Percentiles rank a stretch among this genome's conserved stretches.
phyloP scores from a whole-genome alignment of 2,113 vertebrate genomes.

The Amazona guildingii region DNA sequence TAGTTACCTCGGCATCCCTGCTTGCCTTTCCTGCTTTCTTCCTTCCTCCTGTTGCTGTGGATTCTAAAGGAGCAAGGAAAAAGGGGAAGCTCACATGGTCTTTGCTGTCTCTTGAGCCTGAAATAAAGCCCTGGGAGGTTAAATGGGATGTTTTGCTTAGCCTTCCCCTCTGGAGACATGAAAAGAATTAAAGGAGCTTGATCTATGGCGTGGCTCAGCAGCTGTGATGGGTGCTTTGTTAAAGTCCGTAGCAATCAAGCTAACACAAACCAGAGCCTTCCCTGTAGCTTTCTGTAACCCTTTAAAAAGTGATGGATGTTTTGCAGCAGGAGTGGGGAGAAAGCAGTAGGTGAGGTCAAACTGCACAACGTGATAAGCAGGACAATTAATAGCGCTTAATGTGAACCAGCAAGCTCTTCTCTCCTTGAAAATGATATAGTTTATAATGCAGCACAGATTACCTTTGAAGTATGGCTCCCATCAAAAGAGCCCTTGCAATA shows the following conservation, averaged over 20 bases:
- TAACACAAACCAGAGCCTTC: constrained; percentile 50
- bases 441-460: neutral
- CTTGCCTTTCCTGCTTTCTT: neutral
- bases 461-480: neutral
- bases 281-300: neutral
- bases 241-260: constrained; percentile 15
- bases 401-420: constrained; percentile 14
- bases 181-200: constrained; percentile 34
- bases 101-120: neutral
- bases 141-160: neutral
- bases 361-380: constrained; percentile 25
- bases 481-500: neutral
- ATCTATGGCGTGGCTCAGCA: constrained; percentile 21
- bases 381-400: constrained; percentile 46
- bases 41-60: neutral
- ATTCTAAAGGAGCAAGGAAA: neutral
- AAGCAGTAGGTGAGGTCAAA: constrained; percentile 10
- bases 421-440: neutral
- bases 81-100: neutral
- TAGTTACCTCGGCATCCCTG: neutral
- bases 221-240: constrained; percentile 54
- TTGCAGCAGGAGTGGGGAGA: neutral
- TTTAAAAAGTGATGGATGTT: constrained; percentile 49
- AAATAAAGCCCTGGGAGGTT: constrained; percentile 1
- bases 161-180: constrained; percentile 10